These are phyloP conservation scores for Timema podura DNA, from an alignment of 2,888 invertebrate genomes.

Conservation along the genomic window DNA sequence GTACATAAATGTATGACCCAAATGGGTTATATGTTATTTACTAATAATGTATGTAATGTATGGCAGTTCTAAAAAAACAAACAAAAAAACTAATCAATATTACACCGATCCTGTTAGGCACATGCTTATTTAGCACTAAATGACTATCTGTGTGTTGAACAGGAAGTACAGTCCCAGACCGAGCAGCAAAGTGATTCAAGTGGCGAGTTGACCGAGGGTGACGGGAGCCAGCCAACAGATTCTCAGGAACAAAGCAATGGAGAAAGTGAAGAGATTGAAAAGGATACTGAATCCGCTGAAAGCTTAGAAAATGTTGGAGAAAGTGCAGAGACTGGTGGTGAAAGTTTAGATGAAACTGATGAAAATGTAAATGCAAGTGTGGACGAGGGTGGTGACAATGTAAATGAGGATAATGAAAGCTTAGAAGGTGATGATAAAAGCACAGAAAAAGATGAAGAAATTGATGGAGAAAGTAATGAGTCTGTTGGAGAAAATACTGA, in stretches of 20 bases:
- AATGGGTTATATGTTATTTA: no score
- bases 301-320: constrained; percentile 26
- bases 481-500: constrained; percentile 27
- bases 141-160: no score
- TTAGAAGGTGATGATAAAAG: constrained; percentile 31
- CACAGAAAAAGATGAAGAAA: constrained; percentile 40
- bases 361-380: constrained; percentile 29
- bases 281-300: constrained; percentile 32
- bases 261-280: constrained; percentile 30
- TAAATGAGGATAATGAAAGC: constrained; percentile 39
- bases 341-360: constrained; percentile 29
- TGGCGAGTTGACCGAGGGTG: no score
- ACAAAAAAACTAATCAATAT: no score
- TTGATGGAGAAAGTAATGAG: constrained; percentile 26
- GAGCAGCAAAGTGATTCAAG: no score
- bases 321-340: constrained; percentile 27
- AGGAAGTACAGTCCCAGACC: no score
- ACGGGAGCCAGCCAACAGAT: no score
- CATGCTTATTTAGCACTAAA: no score
- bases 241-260: constrained; percentile 33
- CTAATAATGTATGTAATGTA: no score
- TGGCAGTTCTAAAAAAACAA: no score
- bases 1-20: no score
- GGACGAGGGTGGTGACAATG: constrained; percentile 31
- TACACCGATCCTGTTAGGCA: no score